These are phyloP conservation scores for Epinotia demarniana DNA, from an alignment of 2,888 invertebrate species.

Conservation along the genomic window DNA sequence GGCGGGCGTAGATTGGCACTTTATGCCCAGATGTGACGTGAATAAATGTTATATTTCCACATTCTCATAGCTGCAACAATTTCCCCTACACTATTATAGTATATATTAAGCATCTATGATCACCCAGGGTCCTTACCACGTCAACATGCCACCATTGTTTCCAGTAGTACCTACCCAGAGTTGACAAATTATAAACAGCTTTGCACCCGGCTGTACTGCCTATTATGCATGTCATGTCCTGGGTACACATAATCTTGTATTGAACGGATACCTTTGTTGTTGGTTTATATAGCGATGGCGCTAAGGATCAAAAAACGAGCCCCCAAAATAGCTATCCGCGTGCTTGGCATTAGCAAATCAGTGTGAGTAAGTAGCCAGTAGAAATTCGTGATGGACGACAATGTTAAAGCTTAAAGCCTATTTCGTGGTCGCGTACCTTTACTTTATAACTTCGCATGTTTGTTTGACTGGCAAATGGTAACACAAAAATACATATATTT, in stretches of 20 bases:
- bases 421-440: not conserved
- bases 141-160: conserved; percentile 5
- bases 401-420: not conserved
- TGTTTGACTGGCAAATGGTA: too few species aligned
- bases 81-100: not conserved
- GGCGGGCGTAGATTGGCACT: too few species aligned
- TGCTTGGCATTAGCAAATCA: not conserved
- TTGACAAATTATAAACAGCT: conserved; percentile 25
- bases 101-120: conserved; percentile 5
- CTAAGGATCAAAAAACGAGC: conserved; percentile 42
- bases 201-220: not conserved
- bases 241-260: conserved; percentile 57
- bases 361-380: not conserved
- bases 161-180: not conserved
- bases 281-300: conserved; percentile 50
- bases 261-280: conserved; percentile 51
- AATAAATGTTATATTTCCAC: not conserved
- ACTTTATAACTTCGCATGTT: not conserved
- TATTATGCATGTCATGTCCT: conserved; percentile 54
- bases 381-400: not conserved
- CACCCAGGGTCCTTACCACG: not conserved
- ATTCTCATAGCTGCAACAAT: not conserved
- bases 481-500: too few species aligned
- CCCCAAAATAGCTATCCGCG: conserved; percentile 6
- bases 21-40: too few species aligned